Evolutionary conservation across 2,113 vertebrate genomes (phyloP), one percentile per base, ranked within the genome.

Genomic region (Centropus unirufus): DNA sequence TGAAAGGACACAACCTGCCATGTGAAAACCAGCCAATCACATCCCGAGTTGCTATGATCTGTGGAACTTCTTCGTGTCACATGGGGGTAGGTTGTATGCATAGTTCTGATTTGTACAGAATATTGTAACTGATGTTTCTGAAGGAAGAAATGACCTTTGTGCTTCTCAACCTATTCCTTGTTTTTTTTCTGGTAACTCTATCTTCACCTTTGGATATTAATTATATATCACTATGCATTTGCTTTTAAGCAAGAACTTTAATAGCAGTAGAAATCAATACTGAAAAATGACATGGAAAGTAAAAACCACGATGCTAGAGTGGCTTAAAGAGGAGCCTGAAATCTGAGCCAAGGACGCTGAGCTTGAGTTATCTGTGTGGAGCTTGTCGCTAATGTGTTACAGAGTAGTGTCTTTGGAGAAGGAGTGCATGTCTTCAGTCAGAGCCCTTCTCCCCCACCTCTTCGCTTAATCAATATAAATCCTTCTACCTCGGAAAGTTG

Each of bases 1-100:
- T 99, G 68, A 98, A 94, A 89, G 99, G 99, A 84, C 97, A 98
- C 7, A 93, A 97, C 74, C 97, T 99, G 30, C 97, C 98, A 6
- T 99, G 99, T 96, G 99, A 99, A 94, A 97, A 98, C 66, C 98
- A 97, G 93, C 98, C 99, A 17, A 97, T 99, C 97, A 98, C 98
- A 1, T 98, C 99, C 34, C 98, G 99, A 42, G 62, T 99, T 93
- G 99, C 99, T 34, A 75, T 99, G 97, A 99, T 99, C 97, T 99
- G 99, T 93, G 99, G 99, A 94, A 99, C 99, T 22, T 99, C 99
- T 39, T 99, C 99, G 5, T 99, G 99, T 97, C 99, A 99, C 98
- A 99, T 99, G 99, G 99, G 98, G 95, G 99, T 99, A 96, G 98
- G 99, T 98, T 87, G 32, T 57, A 3, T 49, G 24, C 13, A 11